Evolutionary conservation across 2,888 invertebrate species (phyloP), one percentile per base, ranked within the genome.

Genomic region (Girardia tigrina): DNA sequence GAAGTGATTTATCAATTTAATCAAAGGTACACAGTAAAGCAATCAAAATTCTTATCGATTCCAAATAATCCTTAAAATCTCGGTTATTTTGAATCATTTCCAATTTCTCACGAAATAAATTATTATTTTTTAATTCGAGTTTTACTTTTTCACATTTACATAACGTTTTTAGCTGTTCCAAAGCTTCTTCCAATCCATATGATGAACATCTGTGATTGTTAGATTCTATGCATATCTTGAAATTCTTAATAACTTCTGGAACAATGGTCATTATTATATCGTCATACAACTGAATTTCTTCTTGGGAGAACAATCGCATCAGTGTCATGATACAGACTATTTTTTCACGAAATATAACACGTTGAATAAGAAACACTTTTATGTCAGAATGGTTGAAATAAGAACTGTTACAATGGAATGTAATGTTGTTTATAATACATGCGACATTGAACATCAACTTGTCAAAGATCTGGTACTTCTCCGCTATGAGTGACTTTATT

Each of bases 311-410:
- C 4, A 56, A 2, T 56, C 56, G n/a, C 56, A 56, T 56, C n/a
- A 56, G 23, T 8, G 56, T 56, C 56, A 56, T 56, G 4, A 56
- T 56, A 23, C 56, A 56, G 23, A 23, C 8, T n/a, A 56, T n/a
- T n/a, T 56, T 56, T 56, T 56, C 56, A 12, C n/a, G 4, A 16
- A 36, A 36, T 12, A 12, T 56, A 20, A 23, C 56, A 20, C 56
- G 56, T 56, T 56, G 8, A 56, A 56, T 56, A 12, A 56, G n/a
- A 56, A 56, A 56, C 4, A 56, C 56, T 16, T 56, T 56, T 4
- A 56, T 56, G 23, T 56, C 56, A n/a, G 56, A 56, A 56, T 56
- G 20, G n/a, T 56, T 56, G n/a, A 56, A 56, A 56, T 56, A 56
- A 6, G n/a, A 56, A 8, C 20, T 20, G 6, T 56, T n/a, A 12